phyloP scores from a whole-genome alignment of 1,140 invertebrate species.

The Periplaneta americana region DNA sequence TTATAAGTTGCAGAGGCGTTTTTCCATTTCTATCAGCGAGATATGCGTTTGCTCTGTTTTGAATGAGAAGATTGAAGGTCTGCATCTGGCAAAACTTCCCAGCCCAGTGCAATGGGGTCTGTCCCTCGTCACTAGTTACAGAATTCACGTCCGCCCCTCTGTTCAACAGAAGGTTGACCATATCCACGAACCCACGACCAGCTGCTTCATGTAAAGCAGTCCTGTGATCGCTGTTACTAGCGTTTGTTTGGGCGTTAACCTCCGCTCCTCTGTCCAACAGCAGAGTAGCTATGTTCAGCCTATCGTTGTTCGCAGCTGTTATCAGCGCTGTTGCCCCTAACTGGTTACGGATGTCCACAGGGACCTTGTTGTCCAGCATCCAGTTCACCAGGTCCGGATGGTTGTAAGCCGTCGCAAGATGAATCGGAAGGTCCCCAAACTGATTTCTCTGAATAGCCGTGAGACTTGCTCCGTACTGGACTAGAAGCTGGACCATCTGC shows the following conservation, averaged over 20 bases:
- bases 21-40: not conserved
- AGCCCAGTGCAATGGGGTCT: not conserved
- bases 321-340: not conserved
- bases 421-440: not conserved
- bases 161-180: not conserved
- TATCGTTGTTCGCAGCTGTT: not conserved
- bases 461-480: not conserved
- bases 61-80: not conserved
- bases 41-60: not conserved
- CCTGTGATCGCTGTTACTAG: not conserved
- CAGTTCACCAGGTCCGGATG: not conserved
- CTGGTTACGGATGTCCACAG: not conserved
- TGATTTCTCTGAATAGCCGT: not conserved
- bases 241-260: not conserved
- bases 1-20: not conserved
- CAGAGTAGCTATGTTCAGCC: not conserved
- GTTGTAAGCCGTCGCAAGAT: not conserved
- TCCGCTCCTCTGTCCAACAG: not conserved
- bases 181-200: not conserved
- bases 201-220: not conserved
- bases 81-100: not conserved
- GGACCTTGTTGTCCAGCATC: not conserved
- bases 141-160: not conserved
- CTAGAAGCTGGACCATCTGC: not conserved
- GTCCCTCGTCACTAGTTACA: not conserved